Base-by-base conservation (phyloP, 2,888 invertebrate species). In the Cephonodes hylas region DNA sequence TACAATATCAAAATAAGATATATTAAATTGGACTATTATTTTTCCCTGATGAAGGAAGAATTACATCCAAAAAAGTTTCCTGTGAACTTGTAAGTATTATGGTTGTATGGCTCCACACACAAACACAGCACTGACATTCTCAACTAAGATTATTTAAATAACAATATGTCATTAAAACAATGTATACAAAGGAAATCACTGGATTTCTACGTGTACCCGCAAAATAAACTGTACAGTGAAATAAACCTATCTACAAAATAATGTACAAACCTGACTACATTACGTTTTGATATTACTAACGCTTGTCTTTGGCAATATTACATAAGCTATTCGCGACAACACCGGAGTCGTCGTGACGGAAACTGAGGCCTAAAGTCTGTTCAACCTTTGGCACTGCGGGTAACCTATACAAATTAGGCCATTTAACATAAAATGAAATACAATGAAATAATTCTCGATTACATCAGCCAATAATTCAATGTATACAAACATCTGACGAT, bases 261-360 rank as follows among this genome's bases (percentile, higher is more conserved):
- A 79, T 83, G 84, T 84, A 85, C 84, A 84, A 83, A 81, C 79
- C 69, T 79, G 77, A 72, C 77, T 81, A 79, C 66, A 64, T 76
- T 81, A 81, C 71, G 63, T 70, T 70, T 77, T 75, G 74, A 78
- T 78, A 76, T 71, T 82, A 82, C 64, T 69, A 65, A 69, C 79
- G 67, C 71, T 77, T 82, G 78, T 84, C 84, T 84, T 84, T 84
- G 84, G 84, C 84, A 83, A 84, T 80, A 77, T 79, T 77, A 74
- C 62, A 62, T 65, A 61, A 58, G 66, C 72, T 73, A 73, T 69
- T 70, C 70, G 73, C 68, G 66, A 72, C 73, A 70, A 73, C 74
- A 69, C 66, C 62, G 44, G 59, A 53, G 53, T 53, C 53, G 7
- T 48, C 23, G 5, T 27, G 10, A 53, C 8, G 31, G 18, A 42